These are phyloP conservation scores for Epistrophe grossulariae DNA, from an alignment of 2,888 invertebrate genomes.

Conservation along the genomic window DNA sequence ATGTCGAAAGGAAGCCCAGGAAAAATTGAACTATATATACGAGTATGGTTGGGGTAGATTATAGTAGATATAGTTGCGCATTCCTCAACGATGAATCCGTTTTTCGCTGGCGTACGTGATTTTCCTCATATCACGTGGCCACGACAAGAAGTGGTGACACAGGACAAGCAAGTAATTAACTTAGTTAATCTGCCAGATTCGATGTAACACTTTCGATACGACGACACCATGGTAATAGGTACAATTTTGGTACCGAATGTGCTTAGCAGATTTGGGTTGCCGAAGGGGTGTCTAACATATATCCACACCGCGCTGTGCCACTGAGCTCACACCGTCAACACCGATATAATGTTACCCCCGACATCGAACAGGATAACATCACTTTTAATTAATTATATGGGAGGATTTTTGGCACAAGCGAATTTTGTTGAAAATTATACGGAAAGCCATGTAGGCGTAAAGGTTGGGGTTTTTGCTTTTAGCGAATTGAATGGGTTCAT, in stretches of 20 bases:
- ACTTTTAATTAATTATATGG: constrained; percentile 72
- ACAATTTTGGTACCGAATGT: constrained; percentile 45
- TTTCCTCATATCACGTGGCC: constrained; percentile 65
- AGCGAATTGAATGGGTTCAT: constrained; percentile 55
- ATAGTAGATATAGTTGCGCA: constrained; percentile 7
- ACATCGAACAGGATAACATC: constrained; percentile 59
- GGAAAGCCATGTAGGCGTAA: constrained; percentile 29
- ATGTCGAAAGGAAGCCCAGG: not conserved
- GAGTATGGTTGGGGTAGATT: not conserved
- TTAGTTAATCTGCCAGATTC: constrained; percentile 73
- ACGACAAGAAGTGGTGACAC: constrained; percentile 72
- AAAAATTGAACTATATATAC: constrained; percentile 37
- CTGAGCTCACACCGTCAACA: not conserved
- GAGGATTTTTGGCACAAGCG: constrained; percentile 65
- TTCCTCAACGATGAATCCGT: constrained; percentile 52
- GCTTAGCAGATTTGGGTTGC: constrained; percentile 9
- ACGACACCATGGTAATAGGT: constrained; percentile 58
- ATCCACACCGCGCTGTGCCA: not conserved
- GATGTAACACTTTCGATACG: constrained; percentile 67
- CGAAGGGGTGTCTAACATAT: not conserved
- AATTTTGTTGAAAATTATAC: constrained; percentile 60
- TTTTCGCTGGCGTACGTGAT: constrained; percentile 68
- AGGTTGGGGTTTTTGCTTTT: constrained; percentile 27
- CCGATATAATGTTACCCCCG: constrained; percentile 13
- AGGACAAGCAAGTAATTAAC: constrained; percentile 76